These are phyloP conservation scores for Amazona guildingii DNA, from an alignment of 2,113 vertebrate species.

Conservation along the genomic window DNA sequence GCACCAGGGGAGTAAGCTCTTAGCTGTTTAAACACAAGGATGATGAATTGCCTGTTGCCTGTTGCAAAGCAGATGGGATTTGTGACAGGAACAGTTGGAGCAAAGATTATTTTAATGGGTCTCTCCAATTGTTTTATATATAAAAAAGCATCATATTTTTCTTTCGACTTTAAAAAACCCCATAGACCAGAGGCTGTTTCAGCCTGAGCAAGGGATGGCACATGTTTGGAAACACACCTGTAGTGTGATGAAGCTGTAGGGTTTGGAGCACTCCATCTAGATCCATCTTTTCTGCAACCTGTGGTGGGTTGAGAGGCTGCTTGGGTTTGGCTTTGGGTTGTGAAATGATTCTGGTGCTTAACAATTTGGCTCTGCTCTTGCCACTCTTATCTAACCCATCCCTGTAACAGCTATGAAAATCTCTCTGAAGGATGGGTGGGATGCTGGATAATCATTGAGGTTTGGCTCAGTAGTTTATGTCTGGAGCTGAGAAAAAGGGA, in stretches of 20 bases:
- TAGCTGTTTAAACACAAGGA: not conserved
- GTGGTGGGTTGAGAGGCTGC: not conserved
- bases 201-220: not conserved
- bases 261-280: not conserved
- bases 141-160: not conserved
- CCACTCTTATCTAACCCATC: not conserved
- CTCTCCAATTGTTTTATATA: not conserved
- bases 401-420: not conserved
- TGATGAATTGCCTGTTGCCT: not conserved
- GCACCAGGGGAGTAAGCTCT: not conserved
- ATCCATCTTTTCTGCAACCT: not conserved
- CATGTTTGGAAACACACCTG: not conserved
- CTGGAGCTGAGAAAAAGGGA: not conserved
- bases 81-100: not conserved
- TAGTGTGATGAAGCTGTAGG: not conserved
- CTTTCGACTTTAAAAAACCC: not conserved
- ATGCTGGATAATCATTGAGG: not conserved
- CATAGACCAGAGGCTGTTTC: not conserved
- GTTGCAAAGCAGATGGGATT: not conserved
- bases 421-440: not conserved
- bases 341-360: not conserved
- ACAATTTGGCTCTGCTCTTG: not conserved
- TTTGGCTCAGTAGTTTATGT: not conserved
- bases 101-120: not conserved
- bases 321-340: not conserved